Base-by-base conservation (phyloP, 2,797 vertebrate species). In the Lophius americanus region DNA sequence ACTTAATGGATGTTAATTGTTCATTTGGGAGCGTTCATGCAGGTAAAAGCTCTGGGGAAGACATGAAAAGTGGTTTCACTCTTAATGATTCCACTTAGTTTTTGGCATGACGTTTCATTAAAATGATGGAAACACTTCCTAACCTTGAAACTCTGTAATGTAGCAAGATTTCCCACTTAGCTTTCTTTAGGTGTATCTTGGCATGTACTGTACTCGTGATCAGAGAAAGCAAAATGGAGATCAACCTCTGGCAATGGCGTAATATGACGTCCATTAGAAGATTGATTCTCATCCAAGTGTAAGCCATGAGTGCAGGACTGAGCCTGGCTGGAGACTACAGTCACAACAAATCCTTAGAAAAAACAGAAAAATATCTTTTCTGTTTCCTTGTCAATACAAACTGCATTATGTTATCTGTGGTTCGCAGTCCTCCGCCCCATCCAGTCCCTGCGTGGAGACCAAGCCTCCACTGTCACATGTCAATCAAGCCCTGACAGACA, bases 401-500 rank as follows among this genome's bases (percentile, higher is more conserved):
- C 51, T 69, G 68, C 70, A 82, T 92, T 86, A 90, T 83, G 79
- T 75, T 81, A 73, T 78, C 59, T 39, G 74, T 42, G 74, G 58
- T 60, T 74, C 44, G 58, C 43, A 39, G 14, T 68, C 49, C 55
- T 38, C 67, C 68, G 33, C 53, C 53, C 76, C 23, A 0, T 76
- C 65, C 67, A 60, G 51, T 56, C 62, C 48, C 67, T 58, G 74
- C 35, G 4, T 8, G 49, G 83, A 72, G 78, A 87, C 76, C 76
- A 64, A 73, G 77, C 77, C 83, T 84, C 75, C 68, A 53, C 89
- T 91, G 90, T 91, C 88, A 91, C 79, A 82, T 93, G 92, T 86
- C 91, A 91, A 85, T 94, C 91, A 90, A 61, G 50, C 42, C 59
- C 75, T 87, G 88, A 91, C 76, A 70, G 84, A 77, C 80, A 44